Conservation (phyloP, 2,888 invertebrate genomes). For the Drosophila infuscata region DNA sequence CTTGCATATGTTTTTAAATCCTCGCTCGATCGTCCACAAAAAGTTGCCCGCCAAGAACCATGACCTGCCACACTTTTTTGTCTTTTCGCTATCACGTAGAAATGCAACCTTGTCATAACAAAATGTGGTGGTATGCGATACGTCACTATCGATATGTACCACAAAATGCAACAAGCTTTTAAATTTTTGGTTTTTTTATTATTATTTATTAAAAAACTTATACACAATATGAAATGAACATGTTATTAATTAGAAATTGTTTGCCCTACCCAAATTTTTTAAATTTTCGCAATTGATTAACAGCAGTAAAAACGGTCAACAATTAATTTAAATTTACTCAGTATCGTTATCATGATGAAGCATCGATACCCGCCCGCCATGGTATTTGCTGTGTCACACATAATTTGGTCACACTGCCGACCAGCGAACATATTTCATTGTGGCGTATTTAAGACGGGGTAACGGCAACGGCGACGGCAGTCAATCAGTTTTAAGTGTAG, state of each 20-base stretch:
- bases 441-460: slow-evolving; percentile 30
- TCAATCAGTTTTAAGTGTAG: slow-evolving; percentile 3
- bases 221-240: not conserved
- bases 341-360: not conserved
- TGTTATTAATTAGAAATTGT: not conserved
- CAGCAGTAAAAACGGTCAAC: not conserved
- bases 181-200: not conserved
- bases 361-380: slow-evolving; percentile 15
- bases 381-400: not conserved
- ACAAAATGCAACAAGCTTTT: not conserved
- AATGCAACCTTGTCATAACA: no score
- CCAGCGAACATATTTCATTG: slow-evolving; percentile 10
- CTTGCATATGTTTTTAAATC: no score
- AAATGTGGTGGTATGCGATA: no score
- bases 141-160: no score
- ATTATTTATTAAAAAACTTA: not conserved
- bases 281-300: not conserved
- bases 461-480: slow-evolving; percentile 15
- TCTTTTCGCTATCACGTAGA: no score
- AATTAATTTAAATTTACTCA: not conserved
- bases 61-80: no score
- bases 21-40: no score
- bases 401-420: slow-evolving; percentile 37
- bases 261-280: not conserved
- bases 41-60: no score